These are phyloP conservation scores for Pocillopora damicornis DNA, from an alignment of 64 coral and sea anemone genomes.

Conservation along the genomic window DNA sequence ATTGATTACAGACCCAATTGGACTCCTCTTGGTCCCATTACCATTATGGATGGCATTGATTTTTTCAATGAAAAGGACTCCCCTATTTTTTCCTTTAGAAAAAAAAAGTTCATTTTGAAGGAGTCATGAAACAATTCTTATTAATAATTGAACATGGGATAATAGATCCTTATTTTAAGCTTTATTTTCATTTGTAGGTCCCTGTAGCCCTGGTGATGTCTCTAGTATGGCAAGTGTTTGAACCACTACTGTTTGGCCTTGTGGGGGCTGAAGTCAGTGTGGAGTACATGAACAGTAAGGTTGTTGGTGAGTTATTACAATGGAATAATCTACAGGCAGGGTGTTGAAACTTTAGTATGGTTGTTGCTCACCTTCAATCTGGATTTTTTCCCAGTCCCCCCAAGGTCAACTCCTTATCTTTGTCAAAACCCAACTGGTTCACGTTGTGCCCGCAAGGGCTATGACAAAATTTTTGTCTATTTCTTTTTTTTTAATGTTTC, in stretches of 20 bases:
- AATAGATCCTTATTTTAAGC: too few species aligned
- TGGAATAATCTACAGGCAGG: not conserved
- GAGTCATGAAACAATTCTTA: too few species aligned
- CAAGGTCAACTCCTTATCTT: too few species aligned
- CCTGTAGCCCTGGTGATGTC: conserved; percentile 51
- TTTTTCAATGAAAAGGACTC: not conserved
- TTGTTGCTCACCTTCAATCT: too few species aligned
- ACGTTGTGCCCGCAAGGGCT: too few species aligned
- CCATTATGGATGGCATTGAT: too few species aligned
- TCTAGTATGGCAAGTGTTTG: conserved; percentile 64
- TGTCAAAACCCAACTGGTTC: too few species aligned
- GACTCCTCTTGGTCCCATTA: not conserved
- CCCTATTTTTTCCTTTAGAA: not conserved
- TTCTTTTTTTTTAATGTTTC: not conserved
- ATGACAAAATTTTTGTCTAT: not conserved
- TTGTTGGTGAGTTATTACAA: conserved; percentile 41
- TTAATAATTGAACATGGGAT: too few species aligned
- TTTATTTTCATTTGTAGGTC: not conserved
- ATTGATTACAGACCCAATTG: too few species aligned
- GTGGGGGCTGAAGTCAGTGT: conserved; percentile 79
- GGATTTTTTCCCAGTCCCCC: too few species aligned
- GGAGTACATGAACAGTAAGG: conserved; percentile 50
- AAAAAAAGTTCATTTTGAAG: too few species aligned
- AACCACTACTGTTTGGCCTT: conserved; percentile 74
- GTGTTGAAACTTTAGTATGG: too few species aligned